Percentiles rank a stretch among this genome's conserved stretches.
These are phyloP conservation scores for Hypolimnas misippus DNA, from an alignment of 2,888 invertebrate species.

Conservation along the genomic window DNA sequence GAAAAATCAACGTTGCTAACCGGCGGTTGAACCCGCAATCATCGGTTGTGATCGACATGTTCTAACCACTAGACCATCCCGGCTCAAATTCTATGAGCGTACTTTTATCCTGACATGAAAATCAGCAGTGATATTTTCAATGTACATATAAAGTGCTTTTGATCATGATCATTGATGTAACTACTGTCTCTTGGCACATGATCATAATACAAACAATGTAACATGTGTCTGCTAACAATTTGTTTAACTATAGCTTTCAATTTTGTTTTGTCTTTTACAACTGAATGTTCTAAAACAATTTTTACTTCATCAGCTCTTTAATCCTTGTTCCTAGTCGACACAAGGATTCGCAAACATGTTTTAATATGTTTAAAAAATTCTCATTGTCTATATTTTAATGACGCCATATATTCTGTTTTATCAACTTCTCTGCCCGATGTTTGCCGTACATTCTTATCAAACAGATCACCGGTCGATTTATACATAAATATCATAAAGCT, in stretches of 20 bases:
- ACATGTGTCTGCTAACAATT: slow-evolving; percentile 37
- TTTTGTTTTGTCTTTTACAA: slow-evolving; percentile 11
- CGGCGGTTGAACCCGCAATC: no score
- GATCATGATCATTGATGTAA: slow-evolving; percentile 28
- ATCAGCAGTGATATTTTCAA: slow-evolving; percentile 8
- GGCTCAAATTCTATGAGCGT: neutral
- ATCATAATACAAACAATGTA: slow-evolving; percentile 24
- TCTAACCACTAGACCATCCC: no score
- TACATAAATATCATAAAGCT: slow-evolving; percentile 24
- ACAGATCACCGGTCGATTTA: slow-evolving; percentile 11
- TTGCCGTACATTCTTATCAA: slow-evolving; percentile 21
- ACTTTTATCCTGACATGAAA: slow-evolving; percentile 9
- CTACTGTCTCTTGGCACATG: slow-evolving; percentile 19
- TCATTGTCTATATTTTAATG: slow-evolving; percentile 10
- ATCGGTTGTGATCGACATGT: no score
- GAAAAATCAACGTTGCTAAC: no score
- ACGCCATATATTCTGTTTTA: slow-evolving; percentile 18
- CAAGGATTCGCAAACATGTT: slow-evolving; percentile 13
- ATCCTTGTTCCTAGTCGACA: slow-evolving; percentile 28
- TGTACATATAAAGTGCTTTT: slow-evolving; percentile 19
- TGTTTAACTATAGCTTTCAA: slow-evolving; percentile 18
- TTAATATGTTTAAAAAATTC: slow-evolving; percentile 2
- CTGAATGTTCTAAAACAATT: slow-evolving; percentile 13
- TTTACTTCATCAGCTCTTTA: neutral
- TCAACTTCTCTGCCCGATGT: slow-evolving; percentile 25